These are phyloP conservation scores for Polydrusus pterygomalis DNA, from an alignment of 2,888 invertebrate genomes.

Conservation along the genomic window DNA sequence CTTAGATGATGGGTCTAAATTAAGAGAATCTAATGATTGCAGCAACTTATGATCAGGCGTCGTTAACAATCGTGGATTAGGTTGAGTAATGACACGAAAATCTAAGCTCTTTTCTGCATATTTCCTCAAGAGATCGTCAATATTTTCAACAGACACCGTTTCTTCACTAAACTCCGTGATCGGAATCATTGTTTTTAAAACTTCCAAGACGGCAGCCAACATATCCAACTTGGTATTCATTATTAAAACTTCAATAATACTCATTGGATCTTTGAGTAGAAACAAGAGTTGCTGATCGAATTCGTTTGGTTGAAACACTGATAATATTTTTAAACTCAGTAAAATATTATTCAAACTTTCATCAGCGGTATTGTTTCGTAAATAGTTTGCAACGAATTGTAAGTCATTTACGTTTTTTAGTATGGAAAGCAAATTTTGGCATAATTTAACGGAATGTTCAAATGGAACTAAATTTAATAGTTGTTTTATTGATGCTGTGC, in stretches of 20 bases:
- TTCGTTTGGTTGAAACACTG: constrained; percentile 76
- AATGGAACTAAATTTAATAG: constrained; percentile 78
- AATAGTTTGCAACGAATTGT: constrained; percentile 78
- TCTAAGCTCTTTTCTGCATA: constrained; percentile 89
- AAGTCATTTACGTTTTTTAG: constrained; percentile 79
- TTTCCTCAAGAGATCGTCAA: constrained; percentile 81
- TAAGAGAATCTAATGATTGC: constrained; percentile 79
- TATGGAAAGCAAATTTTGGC: constrained; percentile 78
- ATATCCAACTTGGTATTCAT: constrained; percentile 89
- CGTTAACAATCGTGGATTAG: constrained; percentile 70
- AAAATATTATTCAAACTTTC: constrained; percentile 77
- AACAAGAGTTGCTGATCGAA: constrained; percentile 77
- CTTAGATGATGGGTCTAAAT: constrained; percentile 75
- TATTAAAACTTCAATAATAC: constrained; percentile 88
- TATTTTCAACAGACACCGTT: constrained; percentile 76
- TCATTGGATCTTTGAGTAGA: constrained; percentile 80
- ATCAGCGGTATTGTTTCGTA: constrained; percentile 72
- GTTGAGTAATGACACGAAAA: constrained; percentile 75
- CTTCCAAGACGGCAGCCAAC: constrained; percentile 77
- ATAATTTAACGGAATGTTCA: constrained; percentile 77
- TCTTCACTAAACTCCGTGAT: constrained; percentile 70
- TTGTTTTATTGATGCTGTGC: constrained; percentile 72
- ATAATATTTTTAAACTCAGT: constrained; percentile 81
- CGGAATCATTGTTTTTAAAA: constrained; percentile 69
- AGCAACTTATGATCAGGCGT: constrained; percentile 75